A percentile compares a stretch with the other conserved stretches of the same genome.
These are phyloP conservation scores for Prostheceraeus crozeri DNA, from an alignment of 2,888 invertebrate genomes.

Conservation along the genomic window DNA sequence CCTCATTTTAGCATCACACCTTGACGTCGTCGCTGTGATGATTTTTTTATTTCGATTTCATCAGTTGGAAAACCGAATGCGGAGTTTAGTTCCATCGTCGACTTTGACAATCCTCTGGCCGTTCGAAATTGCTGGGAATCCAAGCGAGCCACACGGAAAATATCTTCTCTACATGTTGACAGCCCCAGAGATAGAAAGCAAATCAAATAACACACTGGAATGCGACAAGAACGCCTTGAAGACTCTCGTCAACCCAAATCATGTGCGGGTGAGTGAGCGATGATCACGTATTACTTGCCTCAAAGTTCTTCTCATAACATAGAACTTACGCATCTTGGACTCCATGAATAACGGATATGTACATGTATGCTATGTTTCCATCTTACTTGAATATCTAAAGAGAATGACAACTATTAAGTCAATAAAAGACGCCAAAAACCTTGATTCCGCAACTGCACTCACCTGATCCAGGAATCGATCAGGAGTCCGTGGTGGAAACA, in stretches of 20 bases:
- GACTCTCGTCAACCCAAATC: not conserved
- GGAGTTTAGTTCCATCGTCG: slow-evolving; percentile 19
- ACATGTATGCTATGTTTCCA: no score
- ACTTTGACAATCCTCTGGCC: slow-evolving; percentile 32
- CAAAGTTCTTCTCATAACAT: no score
- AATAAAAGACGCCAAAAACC: no score
- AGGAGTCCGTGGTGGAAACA: no score
- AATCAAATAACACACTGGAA: not conserved
- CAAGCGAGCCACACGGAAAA: slow-evolving; percentile 32
- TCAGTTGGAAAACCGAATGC: slow-evolving; percentile 14
- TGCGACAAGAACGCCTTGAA: not conserved
- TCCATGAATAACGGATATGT: no score
- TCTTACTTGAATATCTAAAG: no score
- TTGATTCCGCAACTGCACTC: no score
- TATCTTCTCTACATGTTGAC: slow-evolving; percentile 33
- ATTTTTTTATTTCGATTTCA: not conserved
- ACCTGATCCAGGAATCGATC: no score
- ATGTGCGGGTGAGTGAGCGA: slow-evolving; percentile 20
- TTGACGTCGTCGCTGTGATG: not conserved
- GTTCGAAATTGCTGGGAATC: slow-evolving; percentile 22
- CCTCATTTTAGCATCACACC: not conserved
- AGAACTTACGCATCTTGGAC: no score
- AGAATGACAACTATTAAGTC: no score
- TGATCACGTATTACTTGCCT: no score
- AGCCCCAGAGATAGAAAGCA: not conserved